Percentiles rank a stretch among this genome's conserved stretches.
Conservation (phyloP, 2,113 vertebrate species). For the Saguinus imperator region DNA sequence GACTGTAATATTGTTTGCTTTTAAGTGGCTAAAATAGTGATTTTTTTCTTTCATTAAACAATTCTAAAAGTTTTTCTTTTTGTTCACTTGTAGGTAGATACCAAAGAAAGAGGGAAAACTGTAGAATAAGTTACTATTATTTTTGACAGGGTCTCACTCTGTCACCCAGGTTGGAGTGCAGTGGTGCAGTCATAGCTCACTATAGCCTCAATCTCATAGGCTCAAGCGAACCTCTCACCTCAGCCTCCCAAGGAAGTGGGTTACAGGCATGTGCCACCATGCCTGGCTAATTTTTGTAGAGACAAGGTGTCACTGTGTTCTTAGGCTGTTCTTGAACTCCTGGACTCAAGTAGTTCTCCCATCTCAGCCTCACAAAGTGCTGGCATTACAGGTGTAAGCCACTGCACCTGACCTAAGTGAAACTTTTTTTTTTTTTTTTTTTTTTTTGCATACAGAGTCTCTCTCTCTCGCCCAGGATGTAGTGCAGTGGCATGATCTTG, state of each 20-base stretch:
- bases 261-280: neutral
- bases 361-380: neutral
- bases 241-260: neutral
- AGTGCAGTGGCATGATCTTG: neutral
- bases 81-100: neutral
- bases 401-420: neutral
- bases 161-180: neutral
- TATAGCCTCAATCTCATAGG: neutral
- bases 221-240: neutral
- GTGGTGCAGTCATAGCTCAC: neutral
- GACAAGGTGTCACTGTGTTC: neutral
- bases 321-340: neutral
- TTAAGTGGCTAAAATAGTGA: neutral
- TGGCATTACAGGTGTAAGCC: neutral
- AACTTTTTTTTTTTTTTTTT: neutral
- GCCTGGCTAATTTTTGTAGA: neutral
- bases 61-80: slow-evolving; percentile 40
- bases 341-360: neutral
- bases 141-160: neutral
- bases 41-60: neutral
- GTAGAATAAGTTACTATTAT: neutral
- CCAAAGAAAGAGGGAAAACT: slow-evolving; percentile 15
- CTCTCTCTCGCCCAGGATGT: neutral
- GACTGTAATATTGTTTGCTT: neutral
- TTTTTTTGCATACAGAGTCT: neutral